Evolutionary conservation across 2,797 vertebrate species (phyloP).

Genomic region (Nothura maculosa): DNA sequence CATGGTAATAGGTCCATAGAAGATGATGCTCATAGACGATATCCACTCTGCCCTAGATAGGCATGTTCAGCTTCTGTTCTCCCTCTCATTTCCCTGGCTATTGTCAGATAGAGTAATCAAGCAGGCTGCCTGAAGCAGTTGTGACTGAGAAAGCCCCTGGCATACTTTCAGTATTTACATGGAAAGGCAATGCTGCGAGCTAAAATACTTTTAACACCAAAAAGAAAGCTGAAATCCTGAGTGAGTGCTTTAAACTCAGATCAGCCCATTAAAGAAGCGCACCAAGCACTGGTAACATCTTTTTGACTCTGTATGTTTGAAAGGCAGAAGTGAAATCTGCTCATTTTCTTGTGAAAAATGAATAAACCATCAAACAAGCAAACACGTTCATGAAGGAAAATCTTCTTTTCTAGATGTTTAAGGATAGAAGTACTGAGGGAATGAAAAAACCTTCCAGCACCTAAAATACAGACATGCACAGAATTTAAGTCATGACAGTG

Average conservation of each 20-base stretch:
- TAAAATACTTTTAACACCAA: rapidly evolving
- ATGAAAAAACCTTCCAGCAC: neutral
- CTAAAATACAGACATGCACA: neutral
- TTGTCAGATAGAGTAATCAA: neutral
- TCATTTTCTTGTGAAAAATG: neutral
- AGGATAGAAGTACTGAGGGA: neutral
- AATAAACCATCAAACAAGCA: no score
- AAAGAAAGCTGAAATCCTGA: neutral
- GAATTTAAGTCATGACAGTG: neutral
- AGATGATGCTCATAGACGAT: neutral
- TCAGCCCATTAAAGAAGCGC: neutral
- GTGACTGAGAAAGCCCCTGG: neutral
- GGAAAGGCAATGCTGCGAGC: neutral
- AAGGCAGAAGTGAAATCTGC: neutral
- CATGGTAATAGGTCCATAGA: neutral
- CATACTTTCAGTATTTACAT: neutral
- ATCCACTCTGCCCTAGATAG: neutral
- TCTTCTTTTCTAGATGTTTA: neutral
- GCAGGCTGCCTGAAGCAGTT: neutral
- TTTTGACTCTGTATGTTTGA: neutral
- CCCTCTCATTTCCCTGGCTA: neutral
- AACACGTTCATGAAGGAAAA: neutral
- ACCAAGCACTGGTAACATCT: neutral
- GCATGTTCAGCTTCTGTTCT: neutral
- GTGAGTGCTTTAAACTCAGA: neutral